Base-by-base conservation (phyloP, 1,140 invertebrate genomes). In the Campodea augens region DNA sequence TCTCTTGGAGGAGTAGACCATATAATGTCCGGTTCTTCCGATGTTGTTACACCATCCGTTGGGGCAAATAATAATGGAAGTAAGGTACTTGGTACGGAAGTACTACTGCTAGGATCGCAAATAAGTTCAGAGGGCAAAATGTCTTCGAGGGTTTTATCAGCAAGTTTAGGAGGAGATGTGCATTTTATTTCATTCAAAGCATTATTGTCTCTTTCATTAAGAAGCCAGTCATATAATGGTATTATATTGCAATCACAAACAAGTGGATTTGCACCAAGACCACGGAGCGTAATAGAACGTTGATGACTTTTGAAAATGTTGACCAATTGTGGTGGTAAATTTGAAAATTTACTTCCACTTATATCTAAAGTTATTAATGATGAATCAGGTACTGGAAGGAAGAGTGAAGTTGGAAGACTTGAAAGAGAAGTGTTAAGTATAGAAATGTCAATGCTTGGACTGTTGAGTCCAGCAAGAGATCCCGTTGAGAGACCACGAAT, bases 351-450 rank as follows among this genome's bases (percentile, higher is more conserved):
- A 54, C 77, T 86, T 7, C 78, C 77, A n/a, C 71, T 68, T 1
- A 91, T 69, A 56, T 89, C 78, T 1, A 91, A 64, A 5, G 65
- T 71, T 15, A 91, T 73, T 44, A 74, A 71, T 0, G 81, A 84
- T 3, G 86, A 91, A 54, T 84, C 71, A 1, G 88, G 88, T n/a
- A 92, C 71, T 0, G 86, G 82, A 53, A 89, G 85, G 41, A 92
- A 72, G 19, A 91, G 56, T 1, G 83, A 75, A 4, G 81, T 75
- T 2, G 83, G 82, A 46, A 91, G 64, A 1, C 69, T 64, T 23
- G 72, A 73, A 1, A 91, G 57, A 1, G 81, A 86, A 2, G 86
- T 89, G 55, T 89, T 83, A 13, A 73, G 70, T 10, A 92, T 58
- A 40, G 73, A 69, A 12, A 92, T 72, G 1, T 65, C 67, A n/a